Percentiles rank a stretch among this genome's conserved stretches.
These are phyloP conservation scores for Mastomys natalensis DNA, from an alignment of 2,113 vertebrate species.

Conservation along the genomic window DNA sequence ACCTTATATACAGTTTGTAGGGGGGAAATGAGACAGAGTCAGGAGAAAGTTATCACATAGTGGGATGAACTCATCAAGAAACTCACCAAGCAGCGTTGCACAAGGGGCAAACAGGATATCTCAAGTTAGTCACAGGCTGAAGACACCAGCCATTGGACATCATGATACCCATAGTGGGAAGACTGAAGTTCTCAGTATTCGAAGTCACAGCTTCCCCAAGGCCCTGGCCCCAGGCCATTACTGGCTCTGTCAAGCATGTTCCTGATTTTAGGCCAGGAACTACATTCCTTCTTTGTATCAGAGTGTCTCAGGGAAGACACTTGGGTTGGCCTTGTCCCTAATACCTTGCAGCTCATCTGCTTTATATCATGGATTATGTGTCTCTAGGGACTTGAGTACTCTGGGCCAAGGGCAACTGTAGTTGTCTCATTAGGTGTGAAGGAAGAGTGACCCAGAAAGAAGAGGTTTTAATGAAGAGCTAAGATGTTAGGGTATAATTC, in stretches of 20 bases:
- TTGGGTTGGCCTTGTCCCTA: neutral
- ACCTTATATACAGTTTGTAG: neutral
- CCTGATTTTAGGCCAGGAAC: neutral
- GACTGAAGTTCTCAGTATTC: neutral
- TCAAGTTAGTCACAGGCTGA: neutral
- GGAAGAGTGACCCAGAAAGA: neutral
- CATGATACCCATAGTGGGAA: neutral
- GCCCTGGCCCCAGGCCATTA: neutral
- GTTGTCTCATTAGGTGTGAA: neutral
- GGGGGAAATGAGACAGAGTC: neutral
- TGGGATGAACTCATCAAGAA: neutral
- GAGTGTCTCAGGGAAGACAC: neutral
- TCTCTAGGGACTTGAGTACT: neutral
- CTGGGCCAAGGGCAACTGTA: neutral
- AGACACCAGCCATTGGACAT: neutral
- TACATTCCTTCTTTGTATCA: neutral
- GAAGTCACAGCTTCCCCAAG: neutral
- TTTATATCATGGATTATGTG: neutral
- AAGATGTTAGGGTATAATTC: neutral
- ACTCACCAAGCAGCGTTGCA: neutral
- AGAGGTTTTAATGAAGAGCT: neutral
- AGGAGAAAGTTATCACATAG: neutral
- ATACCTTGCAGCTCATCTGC: too few relatives aligned
- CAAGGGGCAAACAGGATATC: neutral
- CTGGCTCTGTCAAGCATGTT: neutral